Percentiles rank a stretch among this genome's conserved stretches.
These are phyloP conservation scores for Musca domestica DNA, from an alignment of 1,140 invertebrate species.

Conservation along the genomic window DNA sequence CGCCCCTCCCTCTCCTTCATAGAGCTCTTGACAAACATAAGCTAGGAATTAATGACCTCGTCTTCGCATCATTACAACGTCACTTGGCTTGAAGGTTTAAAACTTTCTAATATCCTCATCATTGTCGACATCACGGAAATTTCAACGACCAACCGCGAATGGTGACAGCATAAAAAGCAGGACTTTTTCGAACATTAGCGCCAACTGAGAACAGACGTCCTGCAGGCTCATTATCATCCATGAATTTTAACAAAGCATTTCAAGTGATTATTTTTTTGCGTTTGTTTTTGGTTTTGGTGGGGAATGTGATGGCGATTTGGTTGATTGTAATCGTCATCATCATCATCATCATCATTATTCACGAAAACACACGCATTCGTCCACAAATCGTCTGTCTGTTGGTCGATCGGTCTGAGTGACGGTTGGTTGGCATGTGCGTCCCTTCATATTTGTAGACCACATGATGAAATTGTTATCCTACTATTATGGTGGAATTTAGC, in stretches of 20 bases:
- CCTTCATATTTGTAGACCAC: no score
- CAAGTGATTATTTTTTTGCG: slow-evolving; percentile 4
- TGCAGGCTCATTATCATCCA: background rate
- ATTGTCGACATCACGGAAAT: background rate
- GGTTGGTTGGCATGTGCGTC: no score
- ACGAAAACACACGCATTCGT: no score
- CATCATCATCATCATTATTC: no score
- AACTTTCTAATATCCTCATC: slow-evolving; percentile 7
- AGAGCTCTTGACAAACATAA: background rate
- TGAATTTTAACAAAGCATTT: slow-evolving; percentile 6
- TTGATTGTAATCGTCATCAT: background rate
- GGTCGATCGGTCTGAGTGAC: no score
- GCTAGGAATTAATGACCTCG: background rate
- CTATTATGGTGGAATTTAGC: no score
- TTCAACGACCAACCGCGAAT: background rate
- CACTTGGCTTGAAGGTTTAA: background rate
- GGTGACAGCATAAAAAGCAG: no score
- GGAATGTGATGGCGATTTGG: slow-evolving; percentile 11
- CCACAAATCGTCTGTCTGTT: no score
- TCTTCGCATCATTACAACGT: background rate
- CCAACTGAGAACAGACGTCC: no score
- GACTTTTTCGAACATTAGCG: no score
- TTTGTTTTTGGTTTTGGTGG: no score
- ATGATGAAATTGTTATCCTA: no score
- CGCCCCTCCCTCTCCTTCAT: background rate